Evolutionary conservation across 2,888 invertebrate species (phyloP).

Genomic region (Leptopilina syphax): DNA sequence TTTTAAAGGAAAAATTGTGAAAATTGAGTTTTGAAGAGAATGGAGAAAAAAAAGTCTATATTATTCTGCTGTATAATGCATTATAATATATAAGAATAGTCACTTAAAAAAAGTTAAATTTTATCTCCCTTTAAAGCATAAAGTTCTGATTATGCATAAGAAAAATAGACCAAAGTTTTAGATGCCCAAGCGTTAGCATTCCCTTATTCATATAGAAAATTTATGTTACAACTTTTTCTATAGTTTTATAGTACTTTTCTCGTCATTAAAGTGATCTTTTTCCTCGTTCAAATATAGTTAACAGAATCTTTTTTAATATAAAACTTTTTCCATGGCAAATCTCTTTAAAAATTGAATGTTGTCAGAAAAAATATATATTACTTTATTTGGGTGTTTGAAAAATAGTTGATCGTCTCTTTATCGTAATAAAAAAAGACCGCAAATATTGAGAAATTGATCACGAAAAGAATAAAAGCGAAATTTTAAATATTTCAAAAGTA

Average conservation of each 20-base stretch:
- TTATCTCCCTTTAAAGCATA: constrained; percentile 14
- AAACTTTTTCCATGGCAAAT: background rate
- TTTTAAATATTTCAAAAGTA: no score
- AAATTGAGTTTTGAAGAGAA: background rate
- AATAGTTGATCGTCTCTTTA: no score
- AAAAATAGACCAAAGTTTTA: constrained; percentile 15
- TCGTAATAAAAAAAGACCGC: no score
- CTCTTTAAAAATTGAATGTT: background rate
- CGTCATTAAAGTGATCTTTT: constrained; percentile 22
- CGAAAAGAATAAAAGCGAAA: no score
- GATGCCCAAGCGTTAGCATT: constrained; percentile 2
- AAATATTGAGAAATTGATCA: no score
- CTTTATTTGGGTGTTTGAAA: background rate
- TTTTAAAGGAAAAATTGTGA: background rate
- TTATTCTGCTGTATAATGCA: background rate
- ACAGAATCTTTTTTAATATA: background rate
- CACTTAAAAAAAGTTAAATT: constrained; percentile 23
- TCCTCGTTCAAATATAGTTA: constrained; percentile 5
- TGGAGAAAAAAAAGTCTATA: background rate
- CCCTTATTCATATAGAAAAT: background rate
- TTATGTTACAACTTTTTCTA: constrained; percentile 26
- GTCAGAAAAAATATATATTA: background rate
- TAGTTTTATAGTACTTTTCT: constrained; percentile 31
- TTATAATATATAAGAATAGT: background rate
- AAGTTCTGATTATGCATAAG: constrained; percentile 15